These are phyloP conservation scores for Eupsilia transversa DNA, from an alignment of 2,888 invertebrate genomes.

Conservation along the genomic window DNA sequence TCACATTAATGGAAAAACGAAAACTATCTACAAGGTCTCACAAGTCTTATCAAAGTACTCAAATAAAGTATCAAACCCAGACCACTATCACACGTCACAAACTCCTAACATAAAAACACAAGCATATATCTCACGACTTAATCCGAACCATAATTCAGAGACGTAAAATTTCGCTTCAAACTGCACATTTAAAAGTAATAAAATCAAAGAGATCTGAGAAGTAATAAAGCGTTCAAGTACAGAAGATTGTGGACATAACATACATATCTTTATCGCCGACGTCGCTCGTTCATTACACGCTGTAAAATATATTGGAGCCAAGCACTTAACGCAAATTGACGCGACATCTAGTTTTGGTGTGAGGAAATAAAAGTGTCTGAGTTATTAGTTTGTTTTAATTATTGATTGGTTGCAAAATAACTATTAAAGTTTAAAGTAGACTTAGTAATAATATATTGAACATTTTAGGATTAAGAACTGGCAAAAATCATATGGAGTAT, in stretches of 20 bases:
- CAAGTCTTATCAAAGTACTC: constrained; percentile 22
- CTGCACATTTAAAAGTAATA: constrained; percentile 65
- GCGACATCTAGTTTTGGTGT: constrained; percentile 51
- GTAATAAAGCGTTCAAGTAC: constrained; percentile 63
- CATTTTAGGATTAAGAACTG: background rate
- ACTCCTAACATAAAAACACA: constrained; percentile 36
- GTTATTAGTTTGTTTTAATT: constrained; percentile 16
- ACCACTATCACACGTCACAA: constrained; percentile 48
- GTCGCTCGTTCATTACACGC: constrained; percentile 60
- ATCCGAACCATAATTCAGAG: constrained; percentile 50
- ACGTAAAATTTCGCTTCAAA: constrained; percentile 58
- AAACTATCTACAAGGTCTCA: constrained; percentile 8
- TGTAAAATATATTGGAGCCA: constrained; percentile 54
- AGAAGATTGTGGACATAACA: constrained; percentile 62
- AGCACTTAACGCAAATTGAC: constrained; percentile 47
- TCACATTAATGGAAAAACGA: background rate
- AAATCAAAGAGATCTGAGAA: constrained; percentile 59
- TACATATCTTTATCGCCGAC: constrained; percentile 65
- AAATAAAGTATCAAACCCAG: constrained; percentile 15
- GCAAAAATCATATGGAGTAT: background rate
- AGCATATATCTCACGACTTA: constrained; percentile 51
- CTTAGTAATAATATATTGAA: background rate
- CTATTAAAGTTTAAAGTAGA: background rate
- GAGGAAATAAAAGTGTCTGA: constrained; percentile 31
- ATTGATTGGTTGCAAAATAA: background rate